phyloP scores from a whole-genome alignment of 2,888 invertebrate genomes.

The Neocrepidodera transversa region DNA sequence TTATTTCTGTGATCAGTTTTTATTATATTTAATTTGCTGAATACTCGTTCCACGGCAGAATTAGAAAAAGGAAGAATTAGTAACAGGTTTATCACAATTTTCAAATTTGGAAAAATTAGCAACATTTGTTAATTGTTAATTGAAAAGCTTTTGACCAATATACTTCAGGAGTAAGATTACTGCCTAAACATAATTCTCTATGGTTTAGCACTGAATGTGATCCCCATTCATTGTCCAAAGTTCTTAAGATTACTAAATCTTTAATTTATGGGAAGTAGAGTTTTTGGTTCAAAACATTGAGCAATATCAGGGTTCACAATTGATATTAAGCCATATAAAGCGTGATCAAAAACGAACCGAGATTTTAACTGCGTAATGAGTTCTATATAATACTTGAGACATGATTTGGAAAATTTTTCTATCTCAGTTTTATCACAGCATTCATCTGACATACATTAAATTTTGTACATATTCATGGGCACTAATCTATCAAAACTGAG shows the following conservation, averaged over 20 bases:
- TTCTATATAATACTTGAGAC: conserved; percentile 8
- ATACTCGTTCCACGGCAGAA: conserved; percentile 14
- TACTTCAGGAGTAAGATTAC: background rate
- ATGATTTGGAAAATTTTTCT: background rate
- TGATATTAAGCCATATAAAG: background rate
- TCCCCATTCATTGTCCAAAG: conserved; percentile 9
- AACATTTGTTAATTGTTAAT: conserved; percentile 7
- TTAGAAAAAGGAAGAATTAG: conserved; percentile 22
- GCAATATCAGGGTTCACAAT: background rate
- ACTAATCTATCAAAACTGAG: too few species aligned
- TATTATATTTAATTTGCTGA: conserved; percentile 15
- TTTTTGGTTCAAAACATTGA: too few species aligned
- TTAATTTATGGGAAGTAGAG: too few species aligned
- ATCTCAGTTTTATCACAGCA: background rate
- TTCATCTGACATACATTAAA: background rate
- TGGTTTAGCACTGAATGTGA: conserved; percentile 1
- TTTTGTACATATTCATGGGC: background rate
- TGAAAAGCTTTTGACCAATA: background rate
- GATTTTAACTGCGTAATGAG: conserved; percentile 7
- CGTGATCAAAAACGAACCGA: background rate
- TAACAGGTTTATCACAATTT: conserved; percentile 7
- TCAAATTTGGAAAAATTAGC: conserved; percentile 11
- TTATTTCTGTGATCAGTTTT: too few species aligned
- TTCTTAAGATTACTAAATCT: conserved; percentile 4
- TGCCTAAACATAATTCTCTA: background rate